A percentile compares a stretch with the other conserved stretches of the same genome.
phyloP scores from a whole-genome alignment of 2,888 invertebrate genomes.

The Lepidochitona cinerea region DNA sequence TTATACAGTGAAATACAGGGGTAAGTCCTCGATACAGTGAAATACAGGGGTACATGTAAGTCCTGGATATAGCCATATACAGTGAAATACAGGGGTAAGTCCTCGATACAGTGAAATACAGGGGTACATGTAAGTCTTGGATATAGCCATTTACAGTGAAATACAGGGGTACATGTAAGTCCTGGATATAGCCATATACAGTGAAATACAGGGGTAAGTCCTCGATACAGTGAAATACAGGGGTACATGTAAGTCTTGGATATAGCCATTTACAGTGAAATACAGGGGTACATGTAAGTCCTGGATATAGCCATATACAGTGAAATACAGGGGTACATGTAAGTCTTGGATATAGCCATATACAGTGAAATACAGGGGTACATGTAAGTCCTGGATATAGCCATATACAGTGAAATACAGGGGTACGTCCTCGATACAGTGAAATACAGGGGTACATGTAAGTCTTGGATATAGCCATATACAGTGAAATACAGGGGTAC shows the following conservation, averaged over 20 bases:
- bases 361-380: too few relatives aligned
- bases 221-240: neutral
- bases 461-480: neutral
- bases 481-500: neutral
- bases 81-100: slow-evolving; percentile 95
- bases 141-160: slow-evolving; percentile 96
- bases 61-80: slow-evolving; percentile 96
- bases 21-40: too few relatives aligned
- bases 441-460: too few relatives aligned
- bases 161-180: slow-evolving; percentile 97
- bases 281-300: slow-evolving; percentile 94
- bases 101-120: neutral
- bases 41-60: slow-evolving; percentile 88
- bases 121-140: slow-evolving; percentile 81
- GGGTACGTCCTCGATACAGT: neutral
- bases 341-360: too few relatives aligned
- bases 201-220: neutral
- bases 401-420: neutral
- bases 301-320: too few relatives aligned
- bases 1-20: neutral
- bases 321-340: too few relatives aligned
- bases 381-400: neutral
- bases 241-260: slow-evolving; percentile 89
- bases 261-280: slow-evolving; percentile 96
- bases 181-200: neutral